Evolutionary conservation across 2,113 vertebrate species (phyloP).

Genomic region (Urocitellus parryii): DNA sequence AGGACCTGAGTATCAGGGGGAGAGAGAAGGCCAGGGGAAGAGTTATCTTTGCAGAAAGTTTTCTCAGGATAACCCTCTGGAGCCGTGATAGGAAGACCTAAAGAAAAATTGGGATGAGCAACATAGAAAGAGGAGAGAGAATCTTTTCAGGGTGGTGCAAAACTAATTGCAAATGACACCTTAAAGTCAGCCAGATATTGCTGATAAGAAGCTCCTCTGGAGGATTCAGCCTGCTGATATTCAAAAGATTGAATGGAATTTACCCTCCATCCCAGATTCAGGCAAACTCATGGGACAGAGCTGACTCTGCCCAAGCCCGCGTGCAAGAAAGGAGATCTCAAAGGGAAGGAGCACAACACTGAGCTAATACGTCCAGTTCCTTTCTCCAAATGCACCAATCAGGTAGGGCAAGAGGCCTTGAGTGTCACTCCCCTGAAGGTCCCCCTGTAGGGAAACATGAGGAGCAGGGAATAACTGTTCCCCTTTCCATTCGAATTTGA

Average conservation of each 20-base stretch:
- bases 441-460: background rate
- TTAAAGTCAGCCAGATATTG: constrained; percentile 15
- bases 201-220: background rate
- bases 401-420: background rate
- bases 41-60: constrained; percentile 25
- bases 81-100: background rate
- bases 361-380: background rate
- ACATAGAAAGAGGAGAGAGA: background rate
- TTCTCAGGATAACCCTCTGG: constrained; percentile 44
- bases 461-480: background rate
- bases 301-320: background rate
- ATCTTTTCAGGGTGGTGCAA: background rate
- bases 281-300: background rate
- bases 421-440: background rate
- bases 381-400: background rate
- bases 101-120: background rate
- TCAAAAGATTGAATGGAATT: background rate
- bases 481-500: background rate
- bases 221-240: constrained; percentile 15
- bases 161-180: background rate
- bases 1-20: constrained; percentile 31
- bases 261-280: background rate
- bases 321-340: background rate
- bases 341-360: background rate
- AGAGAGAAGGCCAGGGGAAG: constrained; percentile 42